A percentile compares a stretch with the other conserved stretches of the same genome.
phyloP scores from a whole-genome alignment of 2,888 invertebrate genomes.

The Drosophila atroscutellata region DNA sequence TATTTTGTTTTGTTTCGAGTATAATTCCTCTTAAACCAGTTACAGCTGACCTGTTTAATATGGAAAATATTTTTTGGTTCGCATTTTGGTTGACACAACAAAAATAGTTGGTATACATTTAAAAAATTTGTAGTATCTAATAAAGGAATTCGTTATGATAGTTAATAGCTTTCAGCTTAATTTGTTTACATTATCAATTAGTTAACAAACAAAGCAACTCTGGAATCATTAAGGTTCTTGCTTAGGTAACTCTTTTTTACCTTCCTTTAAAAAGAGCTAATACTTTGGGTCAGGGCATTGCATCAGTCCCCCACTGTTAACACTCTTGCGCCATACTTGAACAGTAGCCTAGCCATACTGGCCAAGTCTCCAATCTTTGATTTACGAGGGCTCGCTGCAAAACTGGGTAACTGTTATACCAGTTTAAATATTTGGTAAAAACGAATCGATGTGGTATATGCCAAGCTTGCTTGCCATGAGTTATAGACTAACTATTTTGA shows the following conservation, averaged over 20 bases:
- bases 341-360: constrained; percentile 34
- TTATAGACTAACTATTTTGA: constrained; percentile 67
- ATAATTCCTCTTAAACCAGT: constrained; percentile 2
- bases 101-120: not conserved
- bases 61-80: not conserved
- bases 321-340: constrained; percentile 2
- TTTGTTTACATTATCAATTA: not conserved
- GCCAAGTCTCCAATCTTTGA: constrained; percentile 43
- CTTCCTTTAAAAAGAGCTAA: not conserved
- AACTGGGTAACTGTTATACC: constrained; percentile 77
- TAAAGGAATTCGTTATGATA: not conserved
- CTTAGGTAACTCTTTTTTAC: not conserved
- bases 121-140: not conserved
- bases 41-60: constrained; percentile 1
- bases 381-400: constrained; percentile 65
- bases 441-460: constrained; percentile 58
- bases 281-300: constrained; percentile 23
- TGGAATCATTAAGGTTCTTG: not conserved
- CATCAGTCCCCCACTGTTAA: not conserved
- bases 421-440: constrained; percentile 70
- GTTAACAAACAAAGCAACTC: not conserved
- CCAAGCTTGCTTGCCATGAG: constrained; percentile 38
- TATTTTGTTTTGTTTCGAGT: constrained; percentile 6
- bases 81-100: not conserved
- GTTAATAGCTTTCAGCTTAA: not conserved